Evolutionary conservation across 2,888 invertebrate genomes (phyloP), one percentile per base, ranked within the genome.

Genomic region (Hypomecis atomaria): DNA sequence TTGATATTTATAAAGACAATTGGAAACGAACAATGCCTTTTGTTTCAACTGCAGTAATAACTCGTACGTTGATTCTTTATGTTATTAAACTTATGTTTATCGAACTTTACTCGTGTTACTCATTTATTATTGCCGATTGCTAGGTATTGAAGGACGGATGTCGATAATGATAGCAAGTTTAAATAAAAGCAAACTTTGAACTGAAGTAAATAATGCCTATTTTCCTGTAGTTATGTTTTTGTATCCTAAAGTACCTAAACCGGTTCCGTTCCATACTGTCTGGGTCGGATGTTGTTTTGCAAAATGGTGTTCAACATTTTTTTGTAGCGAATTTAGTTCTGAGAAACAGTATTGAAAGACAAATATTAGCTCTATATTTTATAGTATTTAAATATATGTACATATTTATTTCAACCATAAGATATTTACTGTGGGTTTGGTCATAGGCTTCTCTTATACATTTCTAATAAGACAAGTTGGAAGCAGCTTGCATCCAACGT

Each of bases 101-200:
- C n/a, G 60, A 54, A 48, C 6, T 7, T 38, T 13, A 10, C 10
- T 59, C 11, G 23, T 44, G 42, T 60, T 59, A 37, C 36, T 49
- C 44, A 45, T 56, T 53, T 53, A 37, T 37, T 40, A 62, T 52
- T 47, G 33, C 38, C 33, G 23, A 52, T 58, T 53, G 52, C 37
- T 52, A 63, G 49, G 59, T 59, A 63, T 55, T 36, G 47, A 6
- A 34, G 43, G 11, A 34, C 47, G 58, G 55, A 55, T 60, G 44
- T 13, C 37, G 57, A 63, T 60, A 48, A 59, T 62, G 42, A 58
- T 34, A 36, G 23, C 48, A 44, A 23, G 33, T 59, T 10, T 44
- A 59, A 49, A 11, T 47, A 36, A 47, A n/a, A 47, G 23, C 11
- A 43, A 37, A 48, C 48, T 53, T 52, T 57, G 37, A n/a, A 6